These are phyloP conservation scores for Anastatus disparis DNA, from an alignment of 1,140 invertebrate genomes.

Conservation along the genomic window DNA sequence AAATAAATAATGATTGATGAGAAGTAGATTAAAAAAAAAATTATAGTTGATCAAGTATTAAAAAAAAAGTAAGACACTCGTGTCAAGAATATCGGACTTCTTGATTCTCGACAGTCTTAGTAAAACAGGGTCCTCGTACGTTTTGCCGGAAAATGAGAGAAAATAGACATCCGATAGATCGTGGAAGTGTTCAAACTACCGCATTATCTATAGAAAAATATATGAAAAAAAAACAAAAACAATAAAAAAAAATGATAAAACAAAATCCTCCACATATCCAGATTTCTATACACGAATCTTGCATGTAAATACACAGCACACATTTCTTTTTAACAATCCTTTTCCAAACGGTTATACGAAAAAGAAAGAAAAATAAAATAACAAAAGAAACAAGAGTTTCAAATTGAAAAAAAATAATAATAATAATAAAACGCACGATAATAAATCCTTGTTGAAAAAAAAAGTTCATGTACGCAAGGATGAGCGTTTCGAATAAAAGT, in stretches of 20 bases:
- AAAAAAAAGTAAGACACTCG: not conserved
- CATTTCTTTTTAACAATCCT: not conserved
- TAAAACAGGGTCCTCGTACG: slow-evolving; percentile 38
- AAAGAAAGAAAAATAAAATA: not conserved
- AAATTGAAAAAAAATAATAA: too few species aligned
- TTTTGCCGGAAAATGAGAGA: slow-evolving; percentile 13
- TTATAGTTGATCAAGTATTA: not conserved
- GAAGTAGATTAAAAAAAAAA: not conserved
- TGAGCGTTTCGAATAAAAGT: not conserved
- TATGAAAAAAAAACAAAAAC: too few species aligned
- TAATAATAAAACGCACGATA: not conserved
- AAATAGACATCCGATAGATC: not conserved
- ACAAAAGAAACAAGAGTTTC: not conserved
- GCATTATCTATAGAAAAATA: not conserved
- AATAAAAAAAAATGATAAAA: too few species aligned
- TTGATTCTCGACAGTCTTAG: not conserved
- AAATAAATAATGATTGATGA: not conserved
- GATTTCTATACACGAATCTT: slow-evolving; percentile 26
- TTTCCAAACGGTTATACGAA: not conserved
- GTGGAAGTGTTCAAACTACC: not conserved
- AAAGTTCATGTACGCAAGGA: not conserved
- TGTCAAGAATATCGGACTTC: not conserved
- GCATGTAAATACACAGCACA: slow-evolving; percentile 24
- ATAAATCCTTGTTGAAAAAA: not conserved
- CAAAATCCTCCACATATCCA: slow-evolving; percentile 32